Conservation (phyloP, 2,888 invertebrate genomes). For the Lordiphosa fenestrarum region DNA sequence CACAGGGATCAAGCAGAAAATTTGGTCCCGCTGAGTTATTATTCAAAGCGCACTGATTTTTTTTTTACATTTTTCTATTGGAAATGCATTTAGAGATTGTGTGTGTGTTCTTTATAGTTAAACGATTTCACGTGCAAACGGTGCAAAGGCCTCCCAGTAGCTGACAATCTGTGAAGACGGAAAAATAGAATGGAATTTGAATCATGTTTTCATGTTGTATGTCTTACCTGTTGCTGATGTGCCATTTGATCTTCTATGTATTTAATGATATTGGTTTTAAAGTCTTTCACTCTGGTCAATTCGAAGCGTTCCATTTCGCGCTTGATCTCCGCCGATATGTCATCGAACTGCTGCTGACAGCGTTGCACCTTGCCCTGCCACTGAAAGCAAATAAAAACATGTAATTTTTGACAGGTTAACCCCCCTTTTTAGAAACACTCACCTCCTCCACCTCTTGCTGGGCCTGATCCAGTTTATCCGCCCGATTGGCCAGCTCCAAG, state of each 20-base stretch:
- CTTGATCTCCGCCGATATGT: conserved; percentile 95
- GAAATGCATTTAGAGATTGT: conserved; percentile 43
- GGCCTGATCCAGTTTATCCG: conserved; percentile 93
- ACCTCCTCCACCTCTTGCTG: conserved; percentile 96
- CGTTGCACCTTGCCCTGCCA: conserved; percentile 98
- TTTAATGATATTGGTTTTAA: conserved; percentile 92
- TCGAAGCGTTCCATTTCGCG: conserved; percentile 97
- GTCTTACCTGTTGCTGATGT: conserved; percentile 94
- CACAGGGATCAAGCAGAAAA: conserved; percentile 38
- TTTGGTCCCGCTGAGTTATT: conserved; percentile 64
- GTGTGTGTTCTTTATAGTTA: conserved; percentile 80
- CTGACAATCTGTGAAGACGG: conserved; percentile 70
- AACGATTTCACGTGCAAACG: conserved; percentile 95
- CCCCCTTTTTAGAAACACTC: conserved; percentile 28
- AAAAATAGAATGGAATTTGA: background rate
- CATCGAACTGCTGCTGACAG: conserved; percentile 97
- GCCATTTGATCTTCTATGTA: conserved; percentile 97
- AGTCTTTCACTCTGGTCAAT: conserved; percentile 91
- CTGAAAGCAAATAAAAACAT: conserved; percentile 79
- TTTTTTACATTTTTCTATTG: conserved; percentile 20
- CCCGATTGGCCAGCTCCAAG: conserved; percentile 92
- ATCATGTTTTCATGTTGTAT: background rate
- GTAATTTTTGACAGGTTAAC: too few relatives aligned
- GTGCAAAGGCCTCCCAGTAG: conserved; percentile 94
- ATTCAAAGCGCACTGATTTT: conserved; percentile 35